A percentile compares a stretch with the other conserved stretches of the same genome.
These are phyloP conservation scores for Trogon melanurus DNA, from an alignment of 2,113 vertebrate genomes.

Conservation along the genomic window DNA sequence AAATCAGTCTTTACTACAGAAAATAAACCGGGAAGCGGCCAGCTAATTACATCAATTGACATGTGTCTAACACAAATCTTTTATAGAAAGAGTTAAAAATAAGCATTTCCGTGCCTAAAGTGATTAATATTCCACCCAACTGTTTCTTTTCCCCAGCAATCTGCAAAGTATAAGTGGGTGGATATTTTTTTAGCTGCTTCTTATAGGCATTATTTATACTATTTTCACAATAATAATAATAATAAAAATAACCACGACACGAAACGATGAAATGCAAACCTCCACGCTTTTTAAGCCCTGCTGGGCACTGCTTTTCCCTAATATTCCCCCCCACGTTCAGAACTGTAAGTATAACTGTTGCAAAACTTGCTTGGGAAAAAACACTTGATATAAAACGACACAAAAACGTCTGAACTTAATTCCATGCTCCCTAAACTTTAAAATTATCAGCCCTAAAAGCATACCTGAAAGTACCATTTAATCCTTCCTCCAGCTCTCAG, in stretches of 20 bases:
- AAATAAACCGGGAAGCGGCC: conserved; percentile 16
- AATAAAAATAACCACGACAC: conserved; percentile 1
- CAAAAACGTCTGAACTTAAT: background rate
- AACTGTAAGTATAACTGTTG: conserved; percentile 7
- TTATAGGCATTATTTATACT: conserved; percentile 66
- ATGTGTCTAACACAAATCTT: conserved; percentile 36
- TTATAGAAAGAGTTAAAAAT: conserved; percentile 77
- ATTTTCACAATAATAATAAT: conserved; percentile 28
- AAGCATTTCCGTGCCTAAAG: conserved; percentile 69
- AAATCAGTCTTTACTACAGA: conserved; percentile 16
- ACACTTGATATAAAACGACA: background rate
- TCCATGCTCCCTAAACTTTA: conserved; percentile 18
- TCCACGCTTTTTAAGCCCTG: background rate
- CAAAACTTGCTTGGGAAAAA: conserved; percentile 46
- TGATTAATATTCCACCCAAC: conserved; percentile 78
- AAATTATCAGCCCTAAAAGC: conserved; percentile 10
- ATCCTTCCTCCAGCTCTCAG: conserved; percentile 22
- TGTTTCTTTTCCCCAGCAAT: conserved; percentile 72
- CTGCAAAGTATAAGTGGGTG: conserved; percentile 75
- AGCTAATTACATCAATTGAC: conserved; percentile 33
- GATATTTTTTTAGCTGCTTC: conserved; percentile 71
- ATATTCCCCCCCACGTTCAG: background rate
- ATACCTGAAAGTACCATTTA: background rate
- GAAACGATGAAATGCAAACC: conserved; percentile 17
- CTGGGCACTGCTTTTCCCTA: background rate